Conservation (phyloP, 1,140 invertebrate species). For the Musca vetustissima region DNA sequence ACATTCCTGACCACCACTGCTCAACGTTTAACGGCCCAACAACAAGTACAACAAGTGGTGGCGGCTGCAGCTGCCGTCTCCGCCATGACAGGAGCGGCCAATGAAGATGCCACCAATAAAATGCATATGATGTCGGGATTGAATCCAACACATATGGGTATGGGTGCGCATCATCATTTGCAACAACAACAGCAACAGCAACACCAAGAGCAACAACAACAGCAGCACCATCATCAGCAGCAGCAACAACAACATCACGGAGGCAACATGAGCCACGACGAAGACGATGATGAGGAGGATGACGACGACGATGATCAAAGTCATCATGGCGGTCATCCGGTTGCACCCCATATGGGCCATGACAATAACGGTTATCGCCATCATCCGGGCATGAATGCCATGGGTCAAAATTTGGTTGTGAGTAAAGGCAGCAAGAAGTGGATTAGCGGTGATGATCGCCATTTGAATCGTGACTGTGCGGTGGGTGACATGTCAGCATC, state of each 20-base stretch:
- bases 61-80: slow-evolving; percentile 50
- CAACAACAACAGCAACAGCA: not conserved
- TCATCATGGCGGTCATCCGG: slow-evolving; percentile 27
- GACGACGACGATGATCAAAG: slow-evolving; percentile 43
- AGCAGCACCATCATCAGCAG: no score
- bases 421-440: slow-evolving; percentile 55
- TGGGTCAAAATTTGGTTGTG: slow-evolving; percentile 52
- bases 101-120: slow-evolving; percentile 43
- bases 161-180: slow-evolving; percentile 21
- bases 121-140: slow-evolving; percentile 40
- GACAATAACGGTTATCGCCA: slow-evolving; percentile 44
- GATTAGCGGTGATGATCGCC: slow-evolving; percentile 48
- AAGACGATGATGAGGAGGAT: slow-evolving; percentile 47
- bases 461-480: slow-evolving; percentile 32
- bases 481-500: slow-evolving; percentile 24
- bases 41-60: slow-evolving; percentile 52
- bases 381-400: slow-evolving; percentile 41
- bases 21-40: slow-evolving; percentile 49
- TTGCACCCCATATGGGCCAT: slow-evolving; percentile 27
- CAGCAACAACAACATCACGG: slow-evolving; percentile 28
- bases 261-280: slow-evolving; percentile 28
- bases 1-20: slow-evolving; percentile 52
- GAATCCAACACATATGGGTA: slow-evolving; percentile 35
- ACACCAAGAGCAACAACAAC: slow-evolving; percentile 7
- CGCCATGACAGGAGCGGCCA: slow-evolving; percentile 43